Conservation (phyloP, 2,113 vertebrate genomes). For the Ophiodon elongatus region DNA sequence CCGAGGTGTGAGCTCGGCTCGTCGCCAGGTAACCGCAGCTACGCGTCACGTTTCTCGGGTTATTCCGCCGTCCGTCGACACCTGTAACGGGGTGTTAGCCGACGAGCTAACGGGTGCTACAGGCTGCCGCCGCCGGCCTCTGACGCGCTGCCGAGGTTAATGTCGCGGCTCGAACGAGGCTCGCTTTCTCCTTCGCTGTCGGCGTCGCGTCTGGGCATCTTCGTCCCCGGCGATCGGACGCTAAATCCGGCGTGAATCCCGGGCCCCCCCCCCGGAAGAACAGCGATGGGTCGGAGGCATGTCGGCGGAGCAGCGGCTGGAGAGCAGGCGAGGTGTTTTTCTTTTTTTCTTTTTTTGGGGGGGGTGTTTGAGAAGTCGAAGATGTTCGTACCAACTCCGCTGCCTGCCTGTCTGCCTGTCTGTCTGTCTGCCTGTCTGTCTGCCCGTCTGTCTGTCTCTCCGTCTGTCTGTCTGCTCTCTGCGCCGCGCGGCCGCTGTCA, state of each 20-base stretch:
- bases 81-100: constrained; percentile 76
- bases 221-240: constrained; percentile 49
- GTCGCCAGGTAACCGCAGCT: constrained; percentile 49
- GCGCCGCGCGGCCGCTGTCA: constrained; percentile 63
- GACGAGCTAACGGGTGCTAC: constrained; percentile 68
- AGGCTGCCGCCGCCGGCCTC: constrained; percentile 81
- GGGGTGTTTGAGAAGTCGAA: constrained; percentile 72
- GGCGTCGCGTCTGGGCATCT: constrained; percentile 70
- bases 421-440: neutral
- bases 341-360: constrained; percentile 32
- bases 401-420: constrained; percentile 10
- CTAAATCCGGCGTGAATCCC: constrained; percentile 53
- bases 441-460: constrained; percentile 7
- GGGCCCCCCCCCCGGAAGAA: neutral
- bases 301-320: constrained; percentile 34
- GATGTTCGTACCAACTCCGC: constrained; percentile 76
- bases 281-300: constrained; percentile 55
- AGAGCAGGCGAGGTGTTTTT: constrained; percentile 55
- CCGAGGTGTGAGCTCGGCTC: constrained; percentile 11
- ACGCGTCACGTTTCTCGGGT: constrained; percentile 44
- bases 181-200: constrained; percentile 77
- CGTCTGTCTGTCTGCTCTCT: constrained; percentile 29
- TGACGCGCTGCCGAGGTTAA: constrained; percentile 67
- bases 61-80: constrained; percentile 60
- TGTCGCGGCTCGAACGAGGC: constrained; percentile 77